Evolutionary conservation across 2,888 invertebrate genomes (phyloP), one percentile per base, ranked within the genome.

Genomic region (Trissolcus brochymenae): DNA sequence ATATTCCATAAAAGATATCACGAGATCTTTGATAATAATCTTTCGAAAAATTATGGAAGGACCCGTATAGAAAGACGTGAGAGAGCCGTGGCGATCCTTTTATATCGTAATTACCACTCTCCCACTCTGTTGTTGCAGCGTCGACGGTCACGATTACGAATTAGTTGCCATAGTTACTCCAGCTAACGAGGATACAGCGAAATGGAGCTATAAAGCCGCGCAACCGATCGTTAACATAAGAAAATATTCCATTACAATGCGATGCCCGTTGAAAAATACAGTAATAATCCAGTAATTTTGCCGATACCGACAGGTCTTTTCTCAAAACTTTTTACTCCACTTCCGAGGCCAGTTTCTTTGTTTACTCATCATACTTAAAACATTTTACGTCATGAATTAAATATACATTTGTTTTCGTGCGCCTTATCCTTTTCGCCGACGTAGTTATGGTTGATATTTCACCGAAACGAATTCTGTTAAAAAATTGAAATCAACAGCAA

Each of bases 131-230:
- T 73, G 68, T 70, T 65, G 72, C 73, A 64, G 59, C 73, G 70
- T 76, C 75, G 75, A 79, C 75, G 76, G 77, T 73, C 79, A 76
- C 79, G 77, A 81, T 81, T 79, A 80, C 81, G 74, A 80, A 81
- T 81, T 79, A 79, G 79, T 76, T 76, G 73, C 79, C 79, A 80
- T 80, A 78, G 78, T 76, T 71, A 71, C 73, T 76, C 76, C 70
- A 65, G 74, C 78, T 80, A 80, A 80, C 78, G 78, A 80, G 76
- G 78, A 78, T 75, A 68, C 78, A 72, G 76, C 68, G 74, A 76
- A 78, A 78, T 80, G 78, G 76, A 80, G 78, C 79, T 67, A 79
- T 80, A 80, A 80, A 80, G 75, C 73, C 73, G 75, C 67, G 67
- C 78, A 76, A 76, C 79, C 77, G 77, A 76, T 76, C 77, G 75